Evolutionary conservation across 2,888 invertebrate genomes (phyloP), one percentile per base, ranked within the genome.

Genomic region (Euspilapteryx auroguttella): DNA sequence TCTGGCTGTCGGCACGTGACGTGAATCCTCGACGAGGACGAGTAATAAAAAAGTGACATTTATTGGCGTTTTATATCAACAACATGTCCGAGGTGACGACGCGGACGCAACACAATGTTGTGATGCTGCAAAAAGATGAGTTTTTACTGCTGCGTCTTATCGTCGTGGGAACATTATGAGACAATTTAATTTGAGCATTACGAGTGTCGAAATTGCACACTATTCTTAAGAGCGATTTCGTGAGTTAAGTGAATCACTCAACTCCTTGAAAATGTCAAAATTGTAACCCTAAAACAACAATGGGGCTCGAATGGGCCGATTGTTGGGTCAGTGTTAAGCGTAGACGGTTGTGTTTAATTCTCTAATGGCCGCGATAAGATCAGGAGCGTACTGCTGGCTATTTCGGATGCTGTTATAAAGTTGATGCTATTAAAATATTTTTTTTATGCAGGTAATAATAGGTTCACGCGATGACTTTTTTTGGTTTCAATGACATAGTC

Each of bases 41-140:
- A 48, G 51, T 65, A 66, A 71, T 71, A 73, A 75, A 73, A 69
- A 71, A 68, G 68, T 71, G 73, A 71, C 73, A 59, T 69, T 75
- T 71, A 75, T 69, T 71, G 65, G 66, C 59, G 52, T 63, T 69
- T 75, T 69, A 73, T 71, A 68, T 64, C 68, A 71, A 63, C 64
- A 54, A 59, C 65, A 64, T 68, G 54, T 48, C 38, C 41, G 62
- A 59, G 57, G 57, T 65, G 68, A 63, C 55, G 49, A 41, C 52
- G 53, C 47, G 49, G 39, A 53, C 55, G 45, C 55, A 45, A 56
- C 58, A 53, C 49, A 53, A 52, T 55, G 48, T 43, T 48, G 49
- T 63, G 61, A 65, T 51, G 47, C 53, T 59, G 71, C 71, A 66
- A 69, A 71, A 71, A 69, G 49, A 48, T 41, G 48, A 50, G n/a